Percentiles rank a stretch among this genome's conserved stretches.
phyloP scores from a whole-genome alignment of 2,797 vertebrate species.

The Pseudochaenichthys georgianus region DNA sequence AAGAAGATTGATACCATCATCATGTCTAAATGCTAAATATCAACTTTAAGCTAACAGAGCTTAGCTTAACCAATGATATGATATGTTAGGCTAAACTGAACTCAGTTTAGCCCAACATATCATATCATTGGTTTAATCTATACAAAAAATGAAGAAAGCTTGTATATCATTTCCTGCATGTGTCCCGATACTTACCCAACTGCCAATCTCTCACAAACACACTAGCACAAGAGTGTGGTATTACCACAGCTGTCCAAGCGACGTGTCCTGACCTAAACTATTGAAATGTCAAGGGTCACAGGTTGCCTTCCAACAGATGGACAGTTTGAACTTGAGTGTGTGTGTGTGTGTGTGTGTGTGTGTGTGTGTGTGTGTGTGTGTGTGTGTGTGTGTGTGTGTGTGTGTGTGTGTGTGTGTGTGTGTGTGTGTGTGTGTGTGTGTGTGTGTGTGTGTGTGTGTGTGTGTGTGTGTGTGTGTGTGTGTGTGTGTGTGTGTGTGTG shows the following conservation, averaged over 20 bases:
- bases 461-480: too few relatives aligned
- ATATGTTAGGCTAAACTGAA: too few relatives aligned
- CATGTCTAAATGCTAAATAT: neutral
- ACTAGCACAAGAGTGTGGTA: conserved; percentile 26
- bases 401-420: conserved; percentile 34
- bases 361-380: too few relatives aligned
- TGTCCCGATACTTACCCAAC: conserved; percentile 38
- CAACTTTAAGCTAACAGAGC: neutral
- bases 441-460: conserved; percentile 30
- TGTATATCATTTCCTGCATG: too few relatives aligned
- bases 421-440: conserved; percentile 33
- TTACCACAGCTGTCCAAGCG: conserved; percentile 53
- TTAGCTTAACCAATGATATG: too few relatives aligned
- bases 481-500: too few relatives aligned
- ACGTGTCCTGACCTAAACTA: conserved; percentile 55
- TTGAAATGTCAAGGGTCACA: conserved; percentile 71
- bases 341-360: conserved; percentile 26
- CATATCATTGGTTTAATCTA: too few relatives aligned
- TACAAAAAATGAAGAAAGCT: too few relatives aligned
- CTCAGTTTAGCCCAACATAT: neutral
- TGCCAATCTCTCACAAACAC: conserved; percentile 22
- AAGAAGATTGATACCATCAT: neutral
- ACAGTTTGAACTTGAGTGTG: conserved; percentile 20
- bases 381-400: conserved; percentile 25
- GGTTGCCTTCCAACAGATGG: conserved; percentile 76